phyloP scores from a whole-genome alignment of 92 coral and sea anemone genomes.

The Plumapathes pennacea region DNA sequence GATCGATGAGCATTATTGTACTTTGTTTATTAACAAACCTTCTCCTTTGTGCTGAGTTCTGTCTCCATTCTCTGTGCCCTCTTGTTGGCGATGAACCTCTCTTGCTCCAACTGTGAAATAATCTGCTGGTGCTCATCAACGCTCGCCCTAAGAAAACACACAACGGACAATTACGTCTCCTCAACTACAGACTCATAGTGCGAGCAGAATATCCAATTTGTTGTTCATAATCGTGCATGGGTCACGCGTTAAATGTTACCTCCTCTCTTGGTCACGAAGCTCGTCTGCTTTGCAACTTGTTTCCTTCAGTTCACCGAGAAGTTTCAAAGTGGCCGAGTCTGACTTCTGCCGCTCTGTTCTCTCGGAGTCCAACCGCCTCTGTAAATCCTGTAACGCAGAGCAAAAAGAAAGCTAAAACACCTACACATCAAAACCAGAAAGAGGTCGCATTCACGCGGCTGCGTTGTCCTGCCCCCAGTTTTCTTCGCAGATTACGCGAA shows the following conservation, averaged over 20 bases:
- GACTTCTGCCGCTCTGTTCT: conserved; percentile 82
- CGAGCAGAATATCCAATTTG: too few relatives aligned
- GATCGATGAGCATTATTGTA: too few relatives aligned
- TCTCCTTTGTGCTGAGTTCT: conserved; percentile 73
- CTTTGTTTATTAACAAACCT: conserved; percentile 19
- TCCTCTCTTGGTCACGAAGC: conserved; percentile 84
- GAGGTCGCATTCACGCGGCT: too few relatives aligned
- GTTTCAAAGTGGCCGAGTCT: conserved; percentile 75
- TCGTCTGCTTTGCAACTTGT: conserved; percentile 76
- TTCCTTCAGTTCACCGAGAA: conserved; percentile 82
- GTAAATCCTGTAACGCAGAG: conserved; percentile 69
- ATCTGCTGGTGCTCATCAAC: conserved; percentile 93
- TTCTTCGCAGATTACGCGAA: too few relatives aligned
- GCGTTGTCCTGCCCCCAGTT: too few relatives aligned
- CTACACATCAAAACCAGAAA: too few relatives aligned
- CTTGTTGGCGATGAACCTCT: conserved; percentile 94
- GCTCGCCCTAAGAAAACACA: conserved; percentile 53
- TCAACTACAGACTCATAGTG: background rate
- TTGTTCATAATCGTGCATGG: background rate
- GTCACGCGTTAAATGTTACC: conserved; percentile 17
- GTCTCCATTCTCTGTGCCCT: conserved; percentile 91
- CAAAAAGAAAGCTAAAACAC: background rate
- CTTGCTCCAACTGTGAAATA: conserved; percentile 89
- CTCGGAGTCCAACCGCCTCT: conserved; percentile 84
- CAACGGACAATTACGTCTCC: too few relatives aligned